These are phyloP conservation scores for Heptranchias perlo DNA, from an alignment of 2,113 vertebrate species.

Conservation along the genomic window DNA sequence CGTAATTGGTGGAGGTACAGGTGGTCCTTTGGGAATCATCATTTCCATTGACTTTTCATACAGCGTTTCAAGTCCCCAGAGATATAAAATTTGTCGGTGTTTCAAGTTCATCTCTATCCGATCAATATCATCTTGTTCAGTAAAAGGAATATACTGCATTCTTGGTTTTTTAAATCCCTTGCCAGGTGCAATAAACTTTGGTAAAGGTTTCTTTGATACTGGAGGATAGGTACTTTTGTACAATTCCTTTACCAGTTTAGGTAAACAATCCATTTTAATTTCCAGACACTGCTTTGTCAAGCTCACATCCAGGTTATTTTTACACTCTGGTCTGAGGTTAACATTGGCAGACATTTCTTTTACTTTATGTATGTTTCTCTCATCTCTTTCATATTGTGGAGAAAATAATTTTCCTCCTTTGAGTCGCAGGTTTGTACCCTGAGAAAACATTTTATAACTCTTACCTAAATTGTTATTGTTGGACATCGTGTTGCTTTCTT, in stretches of 20 bases:
- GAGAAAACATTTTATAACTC: background rate
- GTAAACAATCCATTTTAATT: slow-evolving; percentile 16
- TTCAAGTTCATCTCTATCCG: slow-evolving; percentile 32
- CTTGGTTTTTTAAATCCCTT: background rate
- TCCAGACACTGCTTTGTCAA: slow-evolving; percentile 15
- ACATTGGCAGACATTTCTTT: background rate
- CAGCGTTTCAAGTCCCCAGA: slow-evolving; percentile 26
- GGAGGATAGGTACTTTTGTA: background rate
- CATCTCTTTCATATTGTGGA: background rate
- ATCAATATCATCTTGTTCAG: slow-evolving; percentile 20
- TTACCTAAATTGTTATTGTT: background rate
- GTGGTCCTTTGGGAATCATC: slow-evolving; percentile 32
- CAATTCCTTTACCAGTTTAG: background rate
- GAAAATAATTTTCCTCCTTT: background rate
- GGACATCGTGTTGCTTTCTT: background rate
- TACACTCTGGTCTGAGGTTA: background rate
- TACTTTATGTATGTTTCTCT: background rate
- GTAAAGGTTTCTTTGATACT: background rate
- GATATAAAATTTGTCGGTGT: background rate
- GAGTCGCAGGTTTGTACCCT: background rate
- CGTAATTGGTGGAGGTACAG: background rate
- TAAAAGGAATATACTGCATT: background rate
- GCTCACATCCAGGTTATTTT: background rate
- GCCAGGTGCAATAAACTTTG: background rate
- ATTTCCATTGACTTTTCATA: slow-evolving; percentile 25